A percentile compares a stretch with the other conserved stretches of the same genome.
Conservation (phyloP, 2,797 vertebrate genomes). For the Australoheros facetus region DNA sequence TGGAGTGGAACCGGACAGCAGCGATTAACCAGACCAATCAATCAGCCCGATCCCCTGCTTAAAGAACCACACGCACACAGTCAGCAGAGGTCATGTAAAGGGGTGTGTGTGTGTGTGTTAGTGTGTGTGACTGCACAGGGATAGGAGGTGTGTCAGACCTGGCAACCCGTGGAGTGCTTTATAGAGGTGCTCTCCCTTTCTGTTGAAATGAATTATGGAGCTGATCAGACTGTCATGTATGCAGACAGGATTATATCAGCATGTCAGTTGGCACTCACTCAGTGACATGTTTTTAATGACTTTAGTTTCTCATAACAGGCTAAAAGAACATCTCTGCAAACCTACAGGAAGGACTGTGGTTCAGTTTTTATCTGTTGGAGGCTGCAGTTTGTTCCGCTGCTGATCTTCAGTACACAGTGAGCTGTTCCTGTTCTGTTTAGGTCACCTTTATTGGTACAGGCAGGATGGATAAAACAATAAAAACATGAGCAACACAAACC, state of each 20-base stretch:
- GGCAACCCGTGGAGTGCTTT: not conserved
- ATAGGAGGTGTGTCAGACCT: conserved; percentile 18
- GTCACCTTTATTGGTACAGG: not conserved
- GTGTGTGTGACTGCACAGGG: not conserved
- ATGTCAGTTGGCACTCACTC: not conserved
- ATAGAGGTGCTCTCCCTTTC: not conserved
- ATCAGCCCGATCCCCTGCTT: conserved; percentile 47
- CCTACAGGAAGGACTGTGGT: too few species aligned
- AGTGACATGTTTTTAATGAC: not conserved
- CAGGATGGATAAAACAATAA: not conserved
- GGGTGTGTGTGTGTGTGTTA: conserved; percentile 9
- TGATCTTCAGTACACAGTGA: not conserved
- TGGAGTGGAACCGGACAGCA: conserved; percentile 47
- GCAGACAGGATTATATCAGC: not conserved
- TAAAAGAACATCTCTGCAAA: too few species aligned
- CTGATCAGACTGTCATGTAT: not conserved
- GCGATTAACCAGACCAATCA: conserved; percentile 64
- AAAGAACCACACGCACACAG: conserved; percentile 39
- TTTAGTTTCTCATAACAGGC: not conserved
- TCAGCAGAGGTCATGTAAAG: conserved; percentile 33
- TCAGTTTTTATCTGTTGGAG: too few species aligned
- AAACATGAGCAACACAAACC: not conserved
- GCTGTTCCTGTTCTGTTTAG: not conserved
- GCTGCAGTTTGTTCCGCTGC: not conserved
- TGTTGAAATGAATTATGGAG: not conserved